Evolutionary conservation across 2,113 vertebrate genomes (phyloP).

Genomic region (Lamprotornis superbus): DNA sequence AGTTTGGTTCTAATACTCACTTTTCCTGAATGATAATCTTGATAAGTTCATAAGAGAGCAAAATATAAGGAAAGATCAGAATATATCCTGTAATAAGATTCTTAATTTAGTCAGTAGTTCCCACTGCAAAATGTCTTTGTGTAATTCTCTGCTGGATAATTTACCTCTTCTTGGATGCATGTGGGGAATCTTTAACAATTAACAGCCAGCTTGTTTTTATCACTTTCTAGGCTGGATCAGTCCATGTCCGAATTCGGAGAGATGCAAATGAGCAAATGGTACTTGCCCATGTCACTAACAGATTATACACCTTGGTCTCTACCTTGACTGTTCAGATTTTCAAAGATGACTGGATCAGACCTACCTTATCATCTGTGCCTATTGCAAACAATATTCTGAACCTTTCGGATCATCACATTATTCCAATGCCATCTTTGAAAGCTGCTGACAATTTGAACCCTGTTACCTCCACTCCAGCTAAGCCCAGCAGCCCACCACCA

Average conservation of each 20-base stretch:
- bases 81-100: neutral
- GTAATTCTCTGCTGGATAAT: neutral
- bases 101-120: neutral
- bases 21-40: neutral
- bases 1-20: neutral
- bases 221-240: conserved; percentile 87
- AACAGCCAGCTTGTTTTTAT: neutral
- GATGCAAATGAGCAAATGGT: conserved; percentile 98
- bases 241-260: conserved; percentile 93
- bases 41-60: neutral
- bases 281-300: conserved; percentile 94
- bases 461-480: conserved; percentile 89
- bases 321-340: conserved; percentile 95
- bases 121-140: neutral
- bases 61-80: neutral
- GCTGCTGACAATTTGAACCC: conserved; percentile 73
- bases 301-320: conserved; percentile 87
- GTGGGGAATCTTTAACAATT: neutral
- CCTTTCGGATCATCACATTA: conserved; percentile 79
- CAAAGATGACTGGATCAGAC: conserved; percentile 94
- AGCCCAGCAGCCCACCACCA: conserved; percentile 87
- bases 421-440: conserved; percentile 74
- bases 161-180: neutral
- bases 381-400: conserved; percentile 76
- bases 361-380: conserved; percentile 81